Base-by-base conservation (phyloP, 1,140 invertebrate species). In the Cataglyphis hispanica region DNA sequence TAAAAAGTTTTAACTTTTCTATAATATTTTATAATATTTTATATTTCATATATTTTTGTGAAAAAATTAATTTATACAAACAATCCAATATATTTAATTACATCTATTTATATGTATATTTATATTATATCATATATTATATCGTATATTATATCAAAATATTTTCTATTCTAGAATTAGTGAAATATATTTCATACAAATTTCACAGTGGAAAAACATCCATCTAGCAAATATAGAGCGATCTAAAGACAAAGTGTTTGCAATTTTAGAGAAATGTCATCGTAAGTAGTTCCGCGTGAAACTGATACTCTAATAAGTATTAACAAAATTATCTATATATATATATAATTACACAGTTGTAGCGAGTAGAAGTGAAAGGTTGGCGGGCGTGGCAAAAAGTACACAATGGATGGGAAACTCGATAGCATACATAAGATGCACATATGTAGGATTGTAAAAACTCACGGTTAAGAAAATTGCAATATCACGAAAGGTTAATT, bases 401-500 rank as follows among this genome's bases (percentile, higher is more conserved):
- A 63, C 63, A 85, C 86, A 89, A 89, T 89, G 87, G 86, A 88
- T 88, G 87, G 61, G 86, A 89, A 89, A 89, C 81, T 58, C 63
- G 87, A 88, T 89, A 89, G 87, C 53, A 70, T 87, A 77, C 74
- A 75, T 88, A 88, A 89, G 85, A 89, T 89, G 86, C 75, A 77
- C 87, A 77, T 63, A 19, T 37, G 56, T 61, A 19, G 25, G 22
- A 77, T 72, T 87, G 77, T 76, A 85, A 89, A 89, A 88, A 89
- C 76, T 76, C n/a, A 87, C 78, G 77, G 87, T 77, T 89, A 88
- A 83, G 84, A 86, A 86, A 89, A 70, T 83, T 89, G 69, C 84
- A 27, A 83, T 86, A 72, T 85, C 84, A 76, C 74, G 63, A 89
- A 89, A 89, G 85, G 85, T 84, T 90, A 90, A 90, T 89, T 90